Evolutionary conservation across 2,797 vertebrate genomes (phyloP), one percentile per base, ranked within the genome.

Genomic region (Brotogeris chrysoptera): DNA sequence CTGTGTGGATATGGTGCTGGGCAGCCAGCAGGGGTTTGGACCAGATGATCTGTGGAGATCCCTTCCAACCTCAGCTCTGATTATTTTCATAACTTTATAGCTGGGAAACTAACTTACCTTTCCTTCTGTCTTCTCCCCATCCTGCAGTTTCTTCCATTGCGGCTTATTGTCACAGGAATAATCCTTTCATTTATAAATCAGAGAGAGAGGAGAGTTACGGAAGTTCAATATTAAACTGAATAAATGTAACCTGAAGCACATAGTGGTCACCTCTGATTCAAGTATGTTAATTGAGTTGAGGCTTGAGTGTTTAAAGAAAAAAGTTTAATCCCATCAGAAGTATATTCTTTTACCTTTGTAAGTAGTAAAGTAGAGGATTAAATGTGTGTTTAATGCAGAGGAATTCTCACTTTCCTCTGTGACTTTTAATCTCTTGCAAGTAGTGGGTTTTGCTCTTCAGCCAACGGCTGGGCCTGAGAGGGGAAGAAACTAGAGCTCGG

Each of bases 381-480:
- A 86, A 53, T 43, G 44, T 25, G 34, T 72, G 18, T 80, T 74
- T 72, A 72, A 65, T 46, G 32, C 28, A 66, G 73, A 79, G 24
- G 34, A 70, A 36, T 79, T 90, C 7, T 76, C 10, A 47, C 43
- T 90, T 92, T 68, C 17, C 59, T 78, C 5, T 20, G 15, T 72
- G 68, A 59, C 36, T 65, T 12, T 18, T 65, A 36, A 10, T 76
- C 28, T 59, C 20, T 38, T 69, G 6, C 2, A 49, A 59, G 15
- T 46, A 43, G 44, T 70, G 55, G 11, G 4, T 21, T 91, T 89
- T 93, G 25, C 44, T 89, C 39, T 49, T 82, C 14, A 38, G n/a
- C 41, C 18, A 4, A 3, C 16, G 4, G 18, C 43, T 73, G 47
- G n/a, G 57, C 41, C 28, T 0, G 0, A 34, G 15, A 47, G 46